A percentile compares a stretch with the other conserved stretches of the same genome.
phyloP scores from a whole-genome alignment of 2,797 vertebrate genomes.

The Potorous gilbertii region DNA sequence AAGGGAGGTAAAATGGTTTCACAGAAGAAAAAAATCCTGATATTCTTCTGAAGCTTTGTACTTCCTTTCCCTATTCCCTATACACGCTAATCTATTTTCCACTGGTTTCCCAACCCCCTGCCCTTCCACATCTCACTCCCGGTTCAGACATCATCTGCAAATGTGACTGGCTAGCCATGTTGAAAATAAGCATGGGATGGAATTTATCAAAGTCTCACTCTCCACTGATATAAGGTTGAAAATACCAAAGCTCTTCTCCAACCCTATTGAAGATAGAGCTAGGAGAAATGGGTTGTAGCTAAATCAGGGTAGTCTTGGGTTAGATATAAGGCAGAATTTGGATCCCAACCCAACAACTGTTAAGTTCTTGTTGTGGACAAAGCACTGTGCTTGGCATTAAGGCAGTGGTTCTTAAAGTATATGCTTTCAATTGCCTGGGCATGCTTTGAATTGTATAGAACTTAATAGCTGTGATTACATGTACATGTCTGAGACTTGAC shows the following conservation, averaged over 20 bases:
- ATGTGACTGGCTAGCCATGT: slow-evolving; percentile 45
- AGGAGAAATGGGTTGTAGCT: slow-evolving; percentile 50
- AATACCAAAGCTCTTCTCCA: slow-evolving; percentile 71
- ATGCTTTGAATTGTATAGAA: background rate
- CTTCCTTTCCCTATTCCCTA: background rate
- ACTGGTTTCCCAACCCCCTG: background rate
- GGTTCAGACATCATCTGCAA: slow-evolving; percentile 38
- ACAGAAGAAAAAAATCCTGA: background rate
- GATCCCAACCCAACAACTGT: background rate
- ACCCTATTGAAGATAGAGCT: slow-evolving; percentile 61
- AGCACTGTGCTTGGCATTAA: slow-evolving; percentile 34
- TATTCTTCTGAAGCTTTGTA: background rate
- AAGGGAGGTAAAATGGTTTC: background rate
- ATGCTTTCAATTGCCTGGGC: background rate
- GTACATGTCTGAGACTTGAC: background rate
- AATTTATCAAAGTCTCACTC: slow-evolving; percentile 35
- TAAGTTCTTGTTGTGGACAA: slow-evolving; percentile 14
- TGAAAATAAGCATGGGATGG: background rate
- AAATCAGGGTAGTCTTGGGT: slow-evolving; percentile 55
- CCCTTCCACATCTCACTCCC: slow-evolving; percentile 33
- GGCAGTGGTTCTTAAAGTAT: background rate
- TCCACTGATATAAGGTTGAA: slow-evolving; percentile 53
- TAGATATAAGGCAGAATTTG: slow-evolving; percentile 42
- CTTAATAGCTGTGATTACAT: background rate
- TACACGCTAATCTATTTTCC: background rate